Evolutionary conservation across 2,888 invertebrate species (phyloP).

Genomic region (Drosophila sordidula): DNA sequence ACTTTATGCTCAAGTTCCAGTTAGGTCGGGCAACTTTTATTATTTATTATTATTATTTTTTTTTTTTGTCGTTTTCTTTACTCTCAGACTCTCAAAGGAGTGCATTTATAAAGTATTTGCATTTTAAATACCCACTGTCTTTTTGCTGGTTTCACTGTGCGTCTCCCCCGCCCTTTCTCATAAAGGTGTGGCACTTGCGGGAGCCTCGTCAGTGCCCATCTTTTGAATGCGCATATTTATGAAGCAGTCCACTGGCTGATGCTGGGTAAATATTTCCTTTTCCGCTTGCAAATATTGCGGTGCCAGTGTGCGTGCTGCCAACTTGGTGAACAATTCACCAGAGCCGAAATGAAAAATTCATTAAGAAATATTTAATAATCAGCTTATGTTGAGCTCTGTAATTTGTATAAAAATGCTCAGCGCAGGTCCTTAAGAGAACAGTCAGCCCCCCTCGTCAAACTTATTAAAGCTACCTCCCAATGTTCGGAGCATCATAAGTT

Average conservation of each 20-base stretch:
- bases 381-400: constrained; percentile 55
- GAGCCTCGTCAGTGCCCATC: constrained; percentile 1
- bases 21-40: constrained; percentile 31
- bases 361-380: constrained; percentile 78
- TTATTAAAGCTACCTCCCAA: constrained; percentile 4
- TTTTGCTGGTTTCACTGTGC: constrained; percentile 14
- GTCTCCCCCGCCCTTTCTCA: not conserved
- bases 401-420: constrained; percentile 24
- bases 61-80: not conserved
- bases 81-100: constrained; percentile 12
- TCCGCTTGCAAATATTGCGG: constrained; percentile 46
- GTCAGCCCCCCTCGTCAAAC: not conserved
- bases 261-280: constrained; percentile 54
- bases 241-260: constrained; percentile 4
- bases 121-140: constrained; percentile 61
- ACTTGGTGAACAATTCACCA: constrained; percentile 11
- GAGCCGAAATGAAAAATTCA: constrained; percentile 58
- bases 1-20: constrained; percentile 16
- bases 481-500: constrained; percentile 57
- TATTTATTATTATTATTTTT: constrained; percentile 31
- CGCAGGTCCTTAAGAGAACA: constrained; percentile 4
- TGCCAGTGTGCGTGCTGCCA: constrained; percentile 11
- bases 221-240: constrained; percentile 32
- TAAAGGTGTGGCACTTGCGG: constrained; percentile 25
- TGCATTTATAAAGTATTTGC: constrained; percentile 69